Conservation (phyloP, 2,797 vertebrate species). For the Pampus argenteus region DNA sequence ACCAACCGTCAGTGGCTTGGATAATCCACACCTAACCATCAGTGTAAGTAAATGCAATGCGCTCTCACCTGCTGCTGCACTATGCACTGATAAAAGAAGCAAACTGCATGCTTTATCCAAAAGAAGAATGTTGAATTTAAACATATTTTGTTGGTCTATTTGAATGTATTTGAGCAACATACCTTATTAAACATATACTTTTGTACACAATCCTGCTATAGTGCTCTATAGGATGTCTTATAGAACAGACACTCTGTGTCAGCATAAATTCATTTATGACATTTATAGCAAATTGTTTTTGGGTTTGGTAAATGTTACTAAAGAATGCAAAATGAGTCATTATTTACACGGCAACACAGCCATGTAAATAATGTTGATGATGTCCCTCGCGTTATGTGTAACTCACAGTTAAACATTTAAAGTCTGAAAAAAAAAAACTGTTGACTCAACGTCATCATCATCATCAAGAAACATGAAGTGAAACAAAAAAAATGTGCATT, state of each 20-base stretch:
- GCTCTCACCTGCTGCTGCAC: neutral
- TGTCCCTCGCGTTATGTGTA: neutral
- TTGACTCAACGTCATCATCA: neutral
- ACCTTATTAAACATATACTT: neutral
- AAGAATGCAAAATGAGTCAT: neutral
- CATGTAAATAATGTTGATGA: neutral
- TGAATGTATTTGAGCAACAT: neutral
- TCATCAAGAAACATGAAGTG: no score
- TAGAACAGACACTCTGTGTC: neutral
- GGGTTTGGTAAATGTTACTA: neutral
- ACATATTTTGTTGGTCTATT: conserved; percentile 6
- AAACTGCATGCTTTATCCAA: neutral
- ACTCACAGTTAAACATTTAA: neutral
- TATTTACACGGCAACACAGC: neutral
- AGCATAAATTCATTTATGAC: neutral
- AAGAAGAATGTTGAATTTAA: neutral
- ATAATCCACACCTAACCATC: conserved; percentile 78
- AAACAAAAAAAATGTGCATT: no score
- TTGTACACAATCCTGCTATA: neutral
- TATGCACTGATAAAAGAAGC: neutral
- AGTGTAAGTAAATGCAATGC: conserved; percentile 75
- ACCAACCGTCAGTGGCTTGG: conserved; percentile 76
- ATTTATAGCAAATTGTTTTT: neutral
- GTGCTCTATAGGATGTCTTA: neutral
- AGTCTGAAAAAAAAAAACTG: neutral